Base-by-base conservation (phyloP, 2,113 vertebrate species). In the Cyanocitta stelleri region DNA sequence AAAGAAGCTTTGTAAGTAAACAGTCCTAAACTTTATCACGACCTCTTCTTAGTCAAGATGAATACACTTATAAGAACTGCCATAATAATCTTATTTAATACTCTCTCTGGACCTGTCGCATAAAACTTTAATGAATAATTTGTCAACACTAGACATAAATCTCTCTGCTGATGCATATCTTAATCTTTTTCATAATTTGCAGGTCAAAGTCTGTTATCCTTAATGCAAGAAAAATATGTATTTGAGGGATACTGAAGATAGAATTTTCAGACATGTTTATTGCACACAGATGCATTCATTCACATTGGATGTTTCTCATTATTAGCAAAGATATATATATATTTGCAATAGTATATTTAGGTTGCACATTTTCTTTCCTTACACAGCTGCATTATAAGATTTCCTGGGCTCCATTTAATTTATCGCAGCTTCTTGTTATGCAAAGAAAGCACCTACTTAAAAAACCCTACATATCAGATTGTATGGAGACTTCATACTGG, bases 111-210 rank as follows among this genome's bases (percentile, higher is more conserved):
- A 80, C 72, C 80, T 90, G 66, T 96, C 75, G 44, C 87, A 95
- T 93, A 92, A 97, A 95, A 96, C 68, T 85, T 94, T 93, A 96
- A 97, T 92, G 93, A 97, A 94, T 96, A 91, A 96, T 97, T 96
- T 97, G 93, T 98, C 94, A 97, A 95, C 93, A 95, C 51, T 86
- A 96, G 85, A 97, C 73, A 96, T 95, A 95, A 95, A 96, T 96
- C 85, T 97, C 80, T 94, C 87, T 94, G 46, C 49, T 95, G 91
- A 96, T 93, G 78, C 64, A 75, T 93, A 96, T 95, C 92, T 95
- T 96, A 96, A 97, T 95, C 73, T 96, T 93, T 96, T 96, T 95
- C 72, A 92, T 93, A 95, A 95, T 96, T 96, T 96, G 8, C 92
- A 85, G 96, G 97, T 97, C 97, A 97, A 96, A 91, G 39, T 79